Conservation (phyloP, 1,140 invertebrate species). For the Aleiodes sp. region DNA sequence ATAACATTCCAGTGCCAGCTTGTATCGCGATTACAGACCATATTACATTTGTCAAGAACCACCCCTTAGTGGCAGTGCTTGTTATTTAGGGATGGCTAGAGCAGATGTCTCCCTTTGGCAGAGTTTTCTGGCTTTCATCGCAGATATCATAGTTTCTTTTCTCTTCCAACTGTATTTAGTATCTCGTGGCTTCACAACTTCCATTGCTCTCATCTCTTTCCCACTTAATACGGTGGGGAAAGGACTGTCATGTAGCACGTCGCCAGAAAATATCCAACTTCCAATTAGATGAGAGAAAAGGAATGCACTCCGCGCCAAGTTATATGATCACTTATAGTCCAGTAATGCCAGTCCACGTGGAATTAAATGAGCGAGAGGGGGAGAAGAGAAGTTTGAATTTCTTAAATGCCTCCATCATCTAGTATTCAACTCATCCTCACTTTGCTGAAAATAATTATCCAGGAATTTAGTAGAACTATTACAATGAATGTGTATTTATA, state of each 20-base stretch:
- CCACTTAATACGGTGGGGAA: background rate
- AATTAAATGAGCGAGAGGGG: background rate
- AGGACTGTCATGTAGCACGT: background rate
- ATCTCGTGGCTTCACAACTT: background rate
- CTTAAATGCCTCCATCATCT: slow-evolving; percentile 1
- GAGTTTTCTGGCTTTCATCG: slow-evolving; percentile 54
- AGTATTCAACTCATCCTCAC: background rate
- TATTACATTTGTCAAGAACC: slow-evolving; percentile 62
- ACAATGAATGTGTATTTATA: slow-evolving; percentile 1
- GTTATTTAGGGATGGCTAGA: slow-evolving; percentile 56
- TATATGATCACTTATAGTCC: background rate
- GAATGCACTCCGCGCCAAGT: background rate
- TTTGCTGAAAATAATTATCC: background rate
- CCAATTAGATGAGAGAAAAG: background rate
- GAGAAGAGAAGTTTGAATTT: background rate
- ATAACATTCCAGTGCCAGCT: slow-evolving; percentile 52
- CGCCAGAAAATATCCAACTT: slow-evolving; percentile 16
- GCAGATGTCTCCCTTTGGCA: slow-evolving; percentile 62
- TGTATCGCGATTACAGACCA: slow-evolving; percentile 60
- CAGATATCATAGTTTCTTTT: slow-evolving; percentile 10
- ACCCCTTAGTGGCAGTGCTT: slow-evolving; percentile 15
- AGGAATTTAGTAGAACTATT: slow-evolving; percentile 4
- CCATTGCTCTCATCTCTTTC: background rate
- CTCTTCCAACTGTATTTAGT: background rate
- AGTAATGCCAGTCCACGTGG: background rate